Base-by-base conservation (phyloP, 2,797 vertebrate genomes). In the Thaleichthys pacificus region DNA sequence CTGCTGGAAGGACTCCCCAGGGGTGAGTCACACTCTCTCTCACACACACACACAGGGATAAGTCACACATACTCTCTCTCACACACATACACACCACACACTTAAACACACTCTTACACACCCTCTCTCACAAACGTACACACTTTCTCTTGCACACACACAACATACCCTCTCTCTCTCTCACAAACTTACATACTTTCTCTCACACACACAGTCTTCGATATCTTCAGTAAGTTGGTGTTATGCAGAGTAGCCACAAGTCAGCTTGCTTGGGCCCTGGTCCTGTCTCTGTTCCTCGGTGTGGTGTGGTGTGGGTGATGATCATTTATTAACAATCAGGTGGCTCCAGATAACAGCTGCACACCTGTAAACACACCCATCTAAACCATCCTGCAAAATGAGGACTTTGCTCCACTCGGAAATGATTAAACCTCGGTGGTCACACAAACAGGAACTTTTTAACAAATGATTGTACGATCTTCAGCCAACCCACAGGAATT, bases 1-100 rank as follows among this genome's bases (percentile, higher is more conserved):
- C 87, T 89, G 35, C 92, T 98, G 3, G 78, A 76, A 0, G 42
- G 73, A 66, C 74, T 94, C 81, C 96, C 96, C 77, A 82, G 83
- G 83, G 95, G 96, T 97, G 90, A 92, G 93, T 88, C 71, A 51
- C 32, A 82, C 30, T 30, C 32, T 73, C 22, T 19, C 11, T 7
- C 69, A n/a, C 57, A 15, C 47, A 42, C 17, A 15, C 21, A 60
- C 51, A 21, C 19, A 49, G 83, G 83, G 95, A 96, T 97, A 90
- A 92, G 93, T 88, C 71, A 51, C 32, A 82, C 30, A 60, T 60
- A 21, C 21, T 30, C 32, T 73, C 22, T 19, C 19, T 7, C 69
- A 26, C 57, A 15, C 47, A 42, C 17, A 15, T 14, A 60, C 51
- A 21, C 19, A 49, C 11, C 17, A 14, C 69, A 26, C 57, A 22